Evolutionary conservation across 2,888 invertebrate species (phyloP), one percentile per base, ranked within the genome.

Genomic region (Pyrocoelia pectoralis): DNA sequence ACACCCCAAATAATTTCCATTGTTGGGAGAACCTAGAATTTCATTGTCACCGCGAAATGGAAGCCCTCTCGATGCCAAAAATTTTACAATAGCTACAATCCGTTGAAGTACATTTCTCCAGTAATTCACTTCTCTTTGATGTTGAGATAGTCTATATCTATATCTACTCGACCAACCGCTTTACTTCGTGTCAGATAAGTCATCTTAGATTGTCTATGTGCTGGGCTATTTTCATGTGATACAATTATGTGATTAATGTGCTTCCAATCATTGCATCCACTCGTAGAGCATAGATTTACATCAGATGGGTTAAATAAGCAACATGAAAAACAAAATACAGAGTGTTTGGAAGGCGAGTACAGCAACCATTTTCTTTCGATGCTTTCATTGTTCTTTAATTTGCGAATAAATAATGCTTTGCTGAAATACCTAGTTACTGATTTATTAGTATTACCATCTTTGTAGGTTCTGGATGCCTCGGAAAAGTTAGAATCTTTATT

Each of bases 1-100:
- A 28, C 43, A 62, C 49, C 73, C 71, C 24, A 73, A 67, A 67
- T 69, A 74, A 60, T 75, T 74, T 48, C 70, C 73, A 67, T 70
- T 74, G 38, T 67, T 58, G 18, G 18, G 41, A 28, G 68, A 69
- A 19, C 70, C 63, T 43, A 73, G 52, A n/a, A n/a, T 70, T 62
- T 75, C 69, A 67, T 72, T 65, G 15, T 66, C 55, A 51, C 71
- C 74, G 33, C 69, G 66, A 64, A 75, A 72, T 12, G 70, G 50
- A 40, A 74, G 61, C 24, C 69, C 72, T 40, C 68, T 65, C 13
- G 60, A 57, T 43, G 68, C 66, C 41, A 74, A 64, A 53, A 66
- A 71, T 67, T 68, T 70, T 13, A 71, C 70, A 40, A 70, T 65
- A 48, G 28, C 66, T 40, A 75, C 71, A 55, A 75, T 66, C 48